A percentile compares a stretch with the other conserved stretches of the same genome.
These are phyloP conservation scores for Hepsetus odoe DNA, from an alignment of 2,113 vertebrate species.

Conservation along the genomic window DNA sequence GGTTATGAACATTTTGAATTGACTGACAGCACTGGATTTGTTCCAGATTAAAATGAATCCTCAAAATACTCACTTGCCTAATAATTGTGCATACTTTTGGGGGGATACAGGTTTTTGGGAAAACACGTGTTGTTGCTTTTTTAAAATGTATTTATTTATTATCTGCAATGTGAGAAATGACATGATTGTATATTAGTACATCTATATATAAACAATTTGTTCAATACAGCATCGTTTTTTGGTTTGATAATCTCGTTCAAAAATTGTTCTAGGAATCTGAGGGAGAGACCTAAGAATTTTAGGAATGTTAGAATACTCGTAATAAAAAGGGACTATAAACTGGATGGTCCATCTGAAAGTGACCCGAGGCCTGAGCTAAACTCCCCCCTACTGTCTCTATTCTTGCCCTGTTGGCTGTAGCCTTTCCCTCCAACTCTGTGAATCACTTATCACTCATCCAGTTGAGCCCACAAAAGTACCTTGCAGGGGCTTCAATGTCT, in stretches of 20 bases:
- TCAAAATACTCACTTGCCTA: too few species aligned
- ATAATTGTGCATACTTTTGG: too few species aligned
- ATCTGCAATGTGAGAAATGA: background rate
- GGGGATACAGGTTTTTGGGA: too few species aligned
- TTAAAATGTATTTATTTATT: background rate
- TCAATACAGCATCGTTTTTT: background rate
- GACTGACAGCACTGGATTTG: too few species aligned
- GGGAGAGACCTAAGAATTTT: constrained; percentile 36
- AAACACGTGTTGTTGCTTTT: too few species aligned
- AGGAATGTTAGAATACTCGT: constrained; percentile 43
- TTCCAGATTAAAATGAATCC: too few species aligned
- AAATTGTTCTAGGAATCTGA: background rate
- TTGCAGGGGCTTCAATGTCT: background rate
- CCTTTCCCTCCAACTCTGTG: constrained; percentile 42
- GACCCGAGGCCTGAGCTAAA: constrained; percentile 28
- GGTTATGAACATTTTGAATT: too few species aligned
- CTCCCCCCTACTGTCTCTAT: background rate
- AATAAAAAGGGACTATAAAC: constrained; percentile 52
- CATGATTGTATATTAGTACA: background rate
- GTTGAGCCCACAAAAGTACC: constrained; percentile 3
- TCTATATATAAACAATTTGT: background rate
- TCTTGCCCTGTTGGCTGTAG: constrained; percentile 49
- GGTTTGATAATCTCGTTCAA: background rate
- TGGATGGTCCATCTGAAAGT: constrained; percentile 38
- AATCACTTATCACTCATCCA: constrained; percentile 50